Base-by-base conservation (phyloP, 2,888 invertebrate species). In the Protodeltote pygarga region DNA sequence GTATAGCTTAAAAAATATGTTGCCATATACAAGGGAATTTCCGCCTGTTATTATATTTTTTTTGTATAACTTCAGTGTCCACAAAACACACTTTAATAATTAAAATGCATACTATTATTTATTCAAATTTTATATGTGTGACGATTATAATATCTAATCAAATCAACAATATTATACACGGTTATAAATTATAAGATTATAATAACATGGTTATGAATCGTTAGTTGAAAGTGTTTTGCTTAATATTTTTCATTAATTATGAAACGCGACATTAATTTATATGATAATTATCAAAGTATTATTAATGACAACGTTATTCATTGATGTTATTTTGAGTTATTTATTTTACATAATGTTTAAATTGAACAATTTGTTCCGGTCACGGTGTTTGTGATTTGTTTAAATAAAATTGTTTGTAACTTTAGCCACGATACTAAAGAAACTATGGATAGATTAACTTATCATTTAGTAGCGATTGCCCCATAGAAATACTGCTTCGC, bases 241-340 rank as follows among this genome's bases (percentile, higher is more conserved):
- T 46, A 27, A 37, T 39, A 24, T 37, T 35, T 28, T 39, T 21
- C 14, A 23, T 40, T 47, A 47, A 49, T 63, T 57, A 57, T 34
- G 28, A 25, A 34, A 34, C 32, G 39, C 14, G 31, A 39, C 34
- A 52, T 41, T 33, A 35, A 31, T 52, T 42, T 51, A 48, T 59
- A 58, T 50, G 34, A 50, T 55, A 62, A 65, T 65, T 45, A 62
- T 40, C 20, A 23, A 52, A 45, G 62, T 25, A 42, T 31, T 20
- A 49, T 41, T 54, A 38, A n/a, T 25, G n/a, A 47, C 60, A 48
- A 57, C 32, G 25, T 27, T 32, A 40, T 44, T 23, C 42, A 65
- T 69, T 45, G 32, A 45, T 35, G 44, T 51, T 32, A 27, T 21
- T 17, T 11, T 57, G 16, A 33, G 31, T 48, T 44, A 24, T 40